Percentiles rank a stretch among this genome's conserved stretches.
phyloP scores from a whole-genome alignment of 1,140 invertebrate species.

The Macrotrachela quadricornifera region DNA sequence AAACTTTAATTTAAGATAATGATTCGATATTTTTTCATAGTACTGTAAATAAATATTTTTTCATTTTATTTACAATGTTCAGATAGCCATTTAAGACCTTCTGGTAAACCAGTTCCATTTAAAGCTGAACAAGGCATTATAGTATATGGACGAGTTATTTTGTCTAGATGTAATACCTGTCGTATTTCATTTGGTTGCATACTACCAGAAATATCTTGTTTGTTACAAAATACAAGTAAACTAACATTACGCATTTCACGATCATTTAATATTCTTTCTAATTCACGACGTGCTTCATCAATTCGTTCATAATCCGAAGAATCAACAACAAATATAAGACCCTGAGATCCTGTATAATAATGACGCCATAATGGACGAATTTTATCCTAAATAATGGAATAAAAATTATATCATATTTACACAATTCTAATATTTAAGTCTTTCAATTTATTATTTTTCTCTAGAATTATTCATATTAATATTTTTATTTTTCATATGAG shows the following conservation, averaged over 20 bases:
- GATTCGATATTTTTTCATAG: no score
- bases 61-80: no score
- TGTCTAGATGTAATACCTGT: no score
- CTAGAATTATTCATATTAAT: no score
- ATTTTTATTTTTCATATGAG: no score
- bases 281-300: conserved; percentile 35
- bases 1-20: no score
- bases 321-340: conserved; percentile 37
- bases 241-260: conserved; percentile 97
- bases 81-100: conserved; percentile 83
- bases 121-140: conserved; percentile 87
- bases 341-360: conserved; percentile 37
- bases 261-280: conserved; percentile 96
- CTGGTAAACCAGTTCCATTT: conserved; percentile 84
- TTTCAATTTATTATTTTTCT: no score
- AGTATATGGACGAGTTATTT: conserved; percentile 75
- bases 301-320: conserved; percentile 36
- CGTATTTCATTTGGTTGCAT: no score
- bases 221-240: conserved; percentile 98
- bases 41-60: no score
- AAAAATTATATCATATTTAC: no score
- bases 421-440: no score
- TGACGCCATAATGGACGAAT: conserved; percentile 72
- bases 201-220: conserved; percentile 89
- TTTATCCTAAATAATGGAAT: conserved; percentile 45